Conservation (phyloP, 2,888 invertebrate genomes). For the Eristalis tenax region DNA sequence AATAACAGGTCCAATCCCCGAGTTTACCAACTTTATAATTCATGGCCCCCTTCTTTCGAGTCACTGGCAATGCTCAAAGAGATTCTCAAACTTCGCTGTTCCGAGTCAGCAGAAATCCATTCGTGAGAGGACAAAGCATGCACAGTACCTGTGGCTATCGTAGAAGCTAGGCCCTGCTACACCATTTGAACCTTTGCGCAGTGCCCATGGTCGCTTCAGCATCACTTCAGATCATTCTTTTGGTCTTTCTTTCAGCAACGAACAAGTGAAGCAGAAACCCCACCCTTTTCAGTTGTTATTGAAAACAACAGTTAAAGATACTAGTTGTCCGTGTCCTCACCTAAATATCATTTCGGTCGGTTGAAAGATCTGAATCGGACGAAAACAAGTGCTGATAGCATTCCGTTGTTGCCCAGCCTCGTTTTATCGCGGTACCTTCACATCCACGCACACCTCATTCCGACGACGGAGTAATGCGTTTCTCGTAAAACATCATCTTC, state of each 20-base stretch:
- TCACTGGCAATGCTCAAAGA: too few species aligned
- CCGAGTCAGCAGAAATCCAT: too few species aligned
- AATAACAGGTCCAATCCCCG: too few species aligned
- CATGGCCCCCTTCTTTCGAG: too few species aligned
- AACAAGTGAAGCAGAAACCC: not conserved
- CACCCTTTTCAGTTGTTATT: not conserved
- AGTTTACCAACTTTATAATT: too few species aligned
- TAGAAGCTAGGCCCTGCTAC: too few species aligned
- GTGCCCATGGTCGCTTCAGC: not conserved
- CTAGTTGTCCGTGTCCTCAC: not conserved
- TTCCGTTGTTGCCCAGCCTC: not conserved
- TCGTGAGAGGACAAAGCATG: too few species aligned
- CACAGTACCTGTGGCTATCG: too few species aligned
- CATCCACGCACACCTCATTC: not conserved
- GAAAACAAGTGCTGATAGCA: not conserved
- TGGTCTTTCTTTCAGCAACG: not conserved
- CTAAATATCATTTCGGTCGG: not conserved
- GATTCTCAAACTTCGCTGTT: too few species aligned
- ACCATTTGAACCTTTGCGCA: too few species aligned
- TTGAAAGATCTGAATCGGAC: not conserved
- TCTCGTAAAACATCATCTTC: not conserved
- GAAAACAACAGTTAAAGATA: not conserved
- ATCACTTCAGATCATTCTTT: not conserved
- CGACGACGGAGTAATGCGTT: not conserved
- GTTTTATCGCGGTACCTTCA: not conserved